Evolutionary conservation across 1,140 invertebrate species (phyloP), one percentile per base, ranked within the genome.

Genomic region (Zaprionus camerounensis): DNA sequence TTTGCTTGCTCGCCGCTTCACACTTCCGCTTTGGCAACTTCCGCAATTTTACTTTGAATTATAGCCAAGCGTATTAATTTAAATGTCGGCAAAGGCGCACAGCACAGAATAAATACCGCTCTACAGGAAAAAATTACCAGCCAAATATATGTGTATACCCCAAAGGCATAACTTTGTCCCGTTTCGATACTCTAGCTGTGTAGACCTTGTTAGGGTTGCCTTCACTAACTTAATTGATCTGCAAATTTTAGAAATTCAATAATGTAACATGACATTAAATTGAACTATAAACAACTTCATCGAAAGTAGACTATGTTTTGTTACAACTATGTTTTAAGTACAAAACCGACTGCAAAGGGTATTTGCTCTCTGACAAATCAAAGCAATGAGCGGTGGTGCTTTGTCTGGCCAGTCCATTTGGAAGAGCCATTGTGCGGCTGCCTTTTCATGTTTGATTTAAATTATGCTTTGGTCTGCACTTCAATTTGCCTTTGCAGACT

Each of bases 1-100:
- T 74, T 71, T 71, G 84, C 72, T 49, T 73, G 71, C 63, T 68
- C 76, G 71, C 82, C 82, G 83, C 85, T 88, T 88, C 87, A 91
- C 87, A 91, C 86, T 91, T 91, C 85, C 85, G 85, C 86, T 90
- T 90, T 90, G 85, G 85, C 86, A 90, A 90, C 85, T 90, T 90
- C 85, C 85, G 85, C 85, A 90, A 90, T 90, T 90, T 90, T 90
- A 90, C 86, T 90, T 90, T 90, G 85, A 90, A 91, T 90, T 91
- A 90, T 90, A 90, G 85, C 85, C 79, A 84, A 90, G 85, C 85
- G 85, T 90, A 90, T 90, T 90, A 90, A 90, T 90, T 90, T 90
- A 90, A 90, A 90, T 90, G 85, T 90, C 85, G 82, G 80, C 85
- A 90, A 88, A 88, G 72, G 78, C 85, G 61, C 81, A 81, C 65